Conservation (phyloP, 2,113 vertebrate genomes). For the Cryptoleucopteryx plumbea region DNA sequence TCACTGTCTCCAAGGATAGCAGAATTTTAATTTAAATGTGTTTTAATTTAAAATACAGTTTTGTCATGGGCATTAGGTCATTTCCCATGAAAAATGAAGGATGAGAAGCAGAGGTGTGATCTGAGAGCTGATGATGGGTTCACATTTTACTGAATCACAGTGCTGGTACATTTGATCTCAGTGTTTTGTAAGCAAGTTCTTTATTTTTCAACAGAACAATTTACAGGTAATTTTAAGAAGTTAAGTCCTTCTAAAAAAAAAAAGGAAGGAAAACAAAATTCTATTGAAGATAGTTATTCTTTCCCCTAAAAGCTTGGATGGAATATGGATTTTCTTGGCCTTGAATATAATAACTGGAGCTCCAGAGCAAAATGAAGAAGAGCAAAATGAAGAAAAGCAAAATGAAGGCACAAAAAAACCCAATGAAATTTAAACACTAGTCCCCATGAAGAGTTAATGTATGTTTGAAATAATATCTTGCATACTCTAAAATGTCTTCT, state of each 20-base stretch:
- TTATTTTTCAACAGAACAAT: not conserved
- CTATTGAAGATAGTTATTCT: not conserved
- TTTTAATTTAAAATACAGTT: not conserved
- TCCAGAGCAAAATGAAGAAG: not conserved
- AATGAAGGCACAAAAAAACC: not conserved
- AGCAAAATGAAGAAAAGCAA: not conserved
- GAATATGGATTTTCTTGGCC: not conserved
- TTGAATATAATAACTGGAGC: not conserved
- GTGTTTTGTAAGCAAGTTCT: not conserved
- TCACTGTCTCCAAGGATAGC: not conserved
- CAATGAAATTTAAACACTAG: not conserved
- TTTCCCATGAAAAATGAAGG: not conserved
- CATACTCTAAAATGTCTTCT: not conserved
- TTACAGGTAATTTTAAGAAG: not conserved
- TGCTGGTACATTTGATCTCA: not conserved
- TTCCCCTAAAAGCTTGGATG: not conserved
- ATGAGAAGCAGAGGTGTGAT: not conserved
- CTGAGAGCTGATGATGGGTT: not conserved
- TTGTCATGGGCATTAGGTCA: not conserved
- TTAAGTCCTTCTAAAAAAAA: not conserved
- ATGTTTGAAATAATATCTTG: not conserved
- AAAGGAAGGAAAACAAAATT: not conserved
- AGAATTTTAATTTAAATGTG: not conserved
- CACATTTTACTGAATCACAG: not conserved
- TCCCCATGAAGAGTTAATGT: not conserved